Conservation (phyloP, 2,113 vertebrate genomes). For the Numenius arquata region DNA sequence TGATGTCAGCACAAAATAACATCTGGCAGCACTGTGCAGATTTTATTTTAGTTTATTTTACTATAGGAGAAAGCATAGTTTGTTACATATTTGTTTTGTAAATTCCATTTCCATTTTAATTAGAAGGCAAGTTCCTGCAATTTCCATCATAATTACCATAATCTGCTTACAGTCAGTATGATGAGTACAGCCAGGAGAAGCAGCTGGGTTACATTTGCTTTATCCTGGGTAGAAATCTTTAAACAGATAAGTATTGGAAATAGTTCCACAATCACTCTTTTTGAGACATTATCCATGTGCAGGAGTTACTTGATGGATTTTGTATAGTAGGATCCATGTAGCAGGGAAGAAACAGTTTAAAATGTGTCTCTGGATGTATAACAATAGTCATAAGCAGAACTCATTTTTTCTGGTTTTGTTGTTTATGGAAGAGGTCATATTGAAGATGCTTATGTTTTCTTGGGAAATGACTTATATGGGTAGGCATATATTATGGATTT, state of each 20-base stretch:
- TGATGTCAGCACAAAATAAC: not conserved
- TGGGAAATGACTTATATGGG: not conserved
- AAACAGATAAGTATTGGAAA: slow-evolving; percentile 48
- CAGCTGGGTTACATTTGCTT: slow-evolving; percentile 14
- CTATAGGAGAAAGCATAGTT: slow-evolving; percentile 8
- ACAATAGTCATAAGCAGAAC: not conserved
- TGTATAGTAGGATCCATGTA: not conserved
- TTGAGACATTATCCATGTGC: not conserved
- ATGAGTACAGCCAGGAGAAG: slow-evolving; percentile 19
- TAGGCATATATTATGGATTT: slow-evolving; percentile 25
- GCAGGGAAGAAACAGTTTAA: not conserved
- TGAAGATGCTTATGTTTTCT: not conserved
- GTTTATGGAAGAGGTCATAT: not conserved
- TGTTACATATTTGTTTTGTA: slow-evolving; percentile 55
- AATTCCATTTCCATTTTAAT: slow-evolving; percentile 71
- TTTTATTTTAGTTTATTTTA: slow-evolving; percentile 6
- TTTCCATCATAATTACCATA: slow-evolving; percentile 63
- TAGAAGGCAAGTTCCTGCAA: slow-evolving; percentile 66
- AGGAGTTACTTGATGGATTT: not conserved
- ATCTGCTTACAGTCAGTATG: slow-evolving; percentile 57
- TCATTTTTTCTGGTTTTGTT: not conserved
- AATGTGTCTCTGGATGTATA: not conserved
- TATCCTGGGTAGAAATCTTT: slow-evolving; percentile 41
- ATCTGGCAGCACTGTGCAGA: not conserved
- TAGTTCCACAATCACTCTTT: not conserved